Evolutionary conservation across 2,113 vertebrate genomes (phyloP), one percentile per base, ranked within the genome.

Genomic region (Litocranius walleri): DNA sequence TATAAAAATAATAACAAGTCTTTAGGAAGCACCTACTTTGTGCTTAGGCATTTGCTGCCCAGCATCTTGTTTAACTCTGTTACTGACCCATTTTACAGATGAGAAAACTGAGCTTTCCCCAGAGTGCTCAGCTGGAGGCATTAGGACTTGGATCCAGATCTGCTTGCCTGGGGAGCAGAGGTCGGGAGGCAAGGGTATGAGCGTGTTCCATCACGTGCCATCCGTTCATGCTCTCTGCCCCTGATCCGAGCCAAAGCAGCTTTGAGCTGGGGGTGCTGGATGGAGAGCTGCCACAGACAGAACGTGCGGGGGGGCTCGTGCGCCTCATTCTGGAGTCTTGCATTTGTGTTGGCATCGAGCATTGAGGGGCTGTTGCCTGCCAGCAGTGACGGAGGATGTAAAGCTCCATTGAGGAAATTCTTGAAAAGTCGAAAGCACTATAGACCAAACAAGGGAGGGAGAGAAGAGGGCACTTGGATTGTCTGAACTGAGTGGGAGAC

Each of bases 391-490:
- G 97, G 98, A 92, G 88, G 92, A 97, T 61, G 87, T 97, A 96
- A 98, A 98, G 98, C 96, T 87, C 96, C 97, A 96, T 96, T 98
- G 98, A 98, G 98, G 98, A 99, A 99, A 99, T 99, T 98, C 97
- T 98, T 98, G 91, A 90, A 98, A 99, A 98, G 97, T 99, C 98
- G 98, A 97, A 98, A 92, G 95, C 98, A 48, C 97, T 97, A 71
- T 61, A 98, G 98, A 96, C 96, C 98, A 88, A 97, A 97, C 56
- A 97, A 85, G 94, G 54, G 81, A 25, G 94, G 85, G 87, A 90
- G 88, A 98, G 98, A 98, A 98, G 97, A 98, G 99, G 99, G 98
- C 99, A 98, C 98, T 93, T 40, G 2, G 62, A 0, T 77, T 36
- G 77, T 71, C 5, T 88, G 86, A 52, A 64, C 27, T 10, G 56